Percentiles rank a stretch among this genome's conserved stretches.
Evolutionary conservation across 2,888 invertebrate species (phyloP).

Genomic region (Arge pagana): DNA sequence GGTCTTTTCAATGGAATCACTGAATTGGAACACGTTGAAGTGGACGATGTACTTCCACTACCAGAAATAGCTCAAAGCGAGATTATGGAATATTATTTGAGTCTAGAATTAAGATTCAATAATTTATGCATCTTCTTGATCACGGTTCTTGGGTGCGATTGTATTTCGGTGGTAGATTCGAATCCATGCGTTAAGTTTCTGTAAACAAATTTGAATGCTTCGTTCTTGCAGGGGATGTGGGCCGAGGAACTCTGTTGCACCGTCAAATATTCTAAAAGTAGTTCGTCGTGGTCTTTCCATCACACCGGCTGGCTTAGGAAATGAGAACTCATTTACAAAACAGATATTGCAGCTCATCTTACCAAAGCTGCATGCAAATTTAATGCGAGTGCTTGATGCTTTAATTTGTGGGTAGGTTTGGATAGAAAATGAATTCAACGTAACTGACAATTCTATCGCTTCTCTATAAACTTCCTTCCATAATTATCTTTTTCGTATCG

Average conservation of each 20-base stretch:
- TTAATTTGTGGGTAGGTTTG: slow-evolving; percentile 48
- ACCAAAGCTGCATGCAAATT: slow-evolving; percentile 42
- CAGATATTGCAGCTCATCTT: slow-evolving; percentile 44
- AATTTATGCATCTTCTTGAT: slow-evolving; percentile 49
- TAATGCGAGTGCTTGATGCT: slow-evolving; percentile 43
- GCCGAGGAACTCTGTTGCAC: slow-evolving; percentile 42
- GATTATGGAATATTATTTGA: slow-evolving; percentile 43
- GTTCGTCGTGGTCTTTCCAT: slow-evolving; percentile 47
- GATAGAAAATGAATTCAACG: too few species aligned
- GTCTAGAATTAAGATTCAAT: slow-evolving; percentile 43
- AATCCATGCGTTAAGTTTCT: background rate
- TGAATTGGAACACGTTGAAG: slow-evolving; percentile 36
- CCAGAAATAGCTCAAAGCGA: slow-evolving; percentile 40
- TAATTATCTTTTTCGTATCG: too few species aligned
- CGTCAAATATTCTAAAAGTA: slow-evolving; percentile 43
- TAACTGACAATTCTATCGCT: too few species aligned
- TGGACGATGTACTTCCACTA: slow-evolving; percentile 41
- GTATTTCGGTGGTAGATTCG: slow-evolving; percentile 3
- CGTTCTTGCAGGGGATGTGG: slow-evolving; percentile 37
- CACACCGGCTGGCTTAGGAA: slow-evolving; percentile 42
- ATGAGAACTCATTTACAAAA: slow-evolving; percentile 36
- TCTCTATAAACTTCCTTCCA: too few species aligned
- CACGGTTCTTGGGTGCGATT: slow-evolving; percentile 42
- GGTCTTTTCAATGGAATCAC: slow-evolving; percentile 44
- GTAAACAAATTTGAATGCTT: background rate